Conservation (phyloP, 2,113 vertebrate species). For the Melanotaenia duboulayi region DNA sequence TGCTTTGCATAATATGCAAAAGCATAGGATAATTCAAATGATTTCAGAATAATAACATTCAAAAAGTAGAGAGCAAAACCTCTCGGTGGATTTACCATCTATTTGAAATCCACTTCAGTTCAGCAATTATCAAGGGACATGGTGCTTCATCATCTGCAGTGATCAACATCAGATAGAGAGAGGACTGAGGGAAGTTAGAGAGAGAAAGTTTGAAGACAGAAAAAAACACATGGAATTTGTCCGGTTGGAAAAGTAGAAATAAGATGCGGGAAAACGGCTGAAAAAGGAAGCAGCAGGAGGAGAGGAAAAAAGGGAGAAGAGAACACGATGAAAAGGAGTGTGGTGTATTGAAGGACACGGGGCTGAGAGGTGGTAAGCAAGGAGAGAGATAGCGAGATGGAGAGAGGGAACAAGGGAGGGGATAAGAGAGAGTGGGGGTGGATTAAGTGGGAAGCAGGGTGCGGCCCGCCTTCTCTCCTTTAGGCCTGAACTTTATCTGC, state of each 20-base stretch:
- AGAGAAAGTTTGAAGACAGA: neutral
- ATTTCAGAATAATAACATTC: too few relatives aligned
- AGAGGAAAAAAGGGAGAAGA: neutral
- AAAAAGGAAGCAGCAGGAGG: slow-evolving; percentile 28
- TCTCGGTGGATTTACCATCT: neutral
- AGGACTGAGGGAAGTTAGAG: neutral
- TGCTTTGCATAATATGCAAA: neutral
- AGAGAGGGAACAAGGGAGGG: slow-evolving; percentile 50
- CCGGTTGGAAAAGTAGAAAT: slow-evolving; percentile 22
- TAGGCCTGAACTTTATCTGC: slow-evolving; percentile 72
- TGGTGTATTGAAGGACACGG: slow-evolving; percentile 49
- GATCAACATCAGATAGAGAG: slow-evolving; percentile 2
- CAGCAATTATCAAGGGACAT: neutral
- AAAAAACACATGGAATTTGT: slow-evolving; percentile 1
- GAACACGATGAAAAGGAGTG: neutral
- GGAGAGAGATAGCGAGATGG: slow-evolving; percentile 55
- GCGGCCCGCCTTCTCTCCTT: slow-evolving; percentile 52
- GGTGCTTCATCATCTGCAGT: slow-evolving; percentile 16
- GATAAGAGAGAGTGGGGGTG: slow-evolving; percentile 43
- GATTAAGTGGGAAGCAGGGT: slow-evolving; percentile 60
- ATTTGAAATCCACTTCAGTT: slow-evolving; percentile 3
- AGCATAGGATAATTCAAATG: neutral
- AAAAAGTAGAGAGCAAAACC: neutral
- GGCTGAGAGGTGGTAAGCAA: slow-evolving; percentile 49
- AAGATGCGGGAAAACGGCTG: slow-evolving; percentile 15